Conservation (phyloP, 1,140 invertebrate genomes). For the Drosophila erecta region DNA sequence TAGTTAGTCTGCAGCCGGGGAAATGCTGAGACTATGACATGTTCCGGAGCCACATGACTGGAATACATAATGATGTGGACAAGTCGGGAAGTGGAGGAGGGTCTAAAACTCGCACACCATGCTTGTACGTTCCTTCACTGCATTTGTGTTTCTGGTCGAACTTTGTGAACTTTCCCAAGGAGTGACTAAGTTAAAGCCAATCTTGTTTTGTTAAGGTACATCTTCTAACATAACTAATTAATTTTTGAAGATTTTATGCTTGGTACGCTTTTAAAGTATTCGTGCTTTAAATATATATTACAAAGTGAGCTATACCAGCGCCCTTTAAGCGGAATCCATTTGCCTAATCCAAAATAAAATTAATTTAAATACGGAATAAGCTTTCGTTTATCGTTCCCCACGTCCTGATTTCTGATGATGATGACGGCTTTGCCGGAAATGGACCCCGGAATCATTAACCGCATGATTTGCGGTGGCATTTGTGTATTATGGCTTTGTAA, state of each 20-base stretch:
- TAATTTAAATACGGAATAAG: no score
- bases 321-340: no score
- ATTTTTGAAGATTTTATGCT: no score
- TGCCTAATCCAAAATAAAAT: no score
- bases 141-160: neutral
- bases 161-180: neutral
- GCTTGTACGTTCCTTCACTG: neutral
- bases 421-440: neutral
- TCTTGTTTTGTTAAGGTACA: neutral
- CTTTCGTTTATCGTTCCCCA: neutral
- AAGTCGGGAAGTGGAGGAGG: neutral
- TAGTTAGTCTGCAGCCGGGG: neutral
- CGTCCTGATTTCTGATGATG: neutral
- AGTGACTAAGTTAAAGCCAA: neutral
- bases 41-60: neutral
- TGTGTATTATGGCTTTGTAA: neutral
- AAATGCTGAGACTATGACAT: neutral
- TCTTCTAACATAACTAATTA: no score
- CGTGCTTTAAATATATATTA: no score
- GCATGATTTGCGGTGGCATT: neutral
- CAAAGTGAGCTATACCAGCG: no score
- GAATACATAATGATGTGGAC: neutral
- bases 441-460: neutral
- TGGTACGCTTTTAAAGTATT: no score
- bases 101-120: neutral